These are phyloP conservation scores for Ichneumoninae sp. DNA, from an alignment of 2,888 invertebrate genomes.

Conservation along the genomic window DNA sequence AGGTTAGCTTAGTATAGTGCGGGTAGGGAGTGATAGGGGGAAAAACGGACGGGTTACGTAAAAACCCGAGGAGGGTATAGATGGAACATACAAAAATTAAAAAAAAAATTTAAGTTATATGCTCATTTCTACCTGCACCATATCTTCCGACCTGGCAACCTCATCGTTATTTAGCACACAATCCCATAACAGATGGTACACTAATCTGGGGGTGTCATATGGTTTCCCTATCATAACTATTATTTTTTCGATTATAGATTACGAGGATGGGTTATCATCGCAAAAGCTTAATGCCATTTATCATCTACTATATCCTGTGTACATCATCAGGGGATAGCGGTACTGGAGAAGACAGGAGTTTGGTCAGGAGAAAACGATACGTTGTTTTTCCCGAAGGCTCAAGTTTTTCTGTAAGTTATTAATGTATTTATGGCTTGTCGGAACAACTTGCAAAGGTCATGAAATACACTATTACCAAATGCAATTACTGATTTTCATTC, in stretches of 20 bases:
- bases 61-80: no score
- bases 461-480: not conserved
- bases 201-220: not conserved
- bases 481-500: not conserved
- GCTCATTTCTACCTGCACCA: no score
- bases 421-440: slow-evolving; percentile 4
- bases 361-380: slow-evolving; percentile 88
- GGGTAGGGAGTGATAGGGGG: no score
- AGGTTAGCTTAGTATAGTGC: no score
- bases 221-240: not conserved
- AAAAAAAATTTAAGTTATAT: no score
- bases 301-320: slow-evolving; percentile 56
- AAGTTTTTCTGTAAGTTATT: slow-evolving; percentile 88
- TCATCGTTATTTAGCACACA: no score
- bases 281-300: slow-evolving; percentile 45
- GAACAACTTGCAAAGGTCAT: not conserved
- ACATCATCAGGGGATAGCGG: slow-evolving; percentile 60
- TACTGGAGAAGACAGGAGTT: slow-evolving; percentile 81
- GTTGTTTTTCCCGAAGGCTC: slow-evolving; percentile 90
- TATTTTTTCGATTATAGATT: not conserved
- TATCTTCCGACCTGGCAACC: no score
- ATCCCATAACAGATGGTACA: no score
- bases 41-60: no score
- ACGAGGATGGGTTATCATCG: slow-evolving; percentile 35
- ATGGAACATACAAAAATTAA: no score